Evolutionary conservation across 2,888 invertebrate species (phyloP).

Genomic region (Drosophila atripex): DNA sequence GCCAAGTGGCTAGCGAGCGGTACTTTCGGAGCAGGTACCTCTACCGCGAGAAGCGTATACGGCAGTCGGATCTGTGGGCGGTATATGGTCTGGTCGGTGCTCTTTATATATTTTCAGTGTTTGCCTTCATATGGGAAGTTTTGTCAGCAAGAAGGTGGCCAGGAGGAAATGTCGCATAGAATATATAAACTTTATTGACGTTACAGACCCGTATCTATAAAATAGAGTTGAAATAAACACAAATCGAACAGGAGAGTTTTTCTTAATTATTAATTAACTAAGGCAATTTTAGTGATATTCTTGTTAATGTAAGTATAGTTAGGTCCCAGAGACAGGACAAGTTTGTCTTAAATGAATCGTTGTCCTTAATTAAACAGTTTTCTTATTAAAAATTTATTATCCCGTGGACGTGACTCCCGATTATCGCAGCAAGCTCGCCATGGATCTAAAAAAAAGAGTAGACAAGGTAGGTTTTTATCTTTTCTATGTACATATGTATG

Average conservation of each 20-base stretch:
- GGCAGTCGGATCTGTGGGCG: constrained; percentile 46
- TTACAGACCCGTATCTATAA: too few species aligned
- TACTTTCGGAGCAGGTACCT: constrained; percentile 44
- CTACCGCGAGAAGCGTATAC: constrained; percentile 37
- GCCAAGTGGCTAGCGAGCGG: constrained; percentile 34
- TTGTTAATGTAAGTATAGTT: too few species aligned
- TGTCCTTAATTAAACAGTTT: not conserved
- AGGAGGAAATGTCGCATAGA: not conserved
- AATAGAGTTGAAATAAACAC: too few species aligned
- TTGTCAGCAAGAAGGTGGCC: constrained; percentile 20
- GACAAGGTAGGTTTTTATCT: not conserved
- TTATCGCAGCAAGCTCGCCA: not conserved
- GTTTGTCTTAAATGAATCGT: too few species aligned
- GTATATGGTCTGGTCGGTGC: constrained; percentile 40
- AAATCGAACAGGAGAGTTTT: too few species aligned
- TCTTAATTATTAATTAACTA: too few species aligned
- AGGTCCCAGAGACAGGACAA: too few species aligned
- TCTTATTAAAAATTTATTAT: not conserved
- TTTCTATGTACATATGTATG: too few species aligned
- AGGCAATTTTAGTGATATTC: too few species aligned
- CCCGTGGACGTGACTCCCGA: not conserved
- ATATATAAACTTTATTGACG: too few species aligned
- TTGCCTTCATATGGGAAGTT: constrained; percentile 57
- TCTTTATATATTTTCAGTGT: constrained; percentile 35
- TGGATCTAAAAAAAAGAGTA: not conserved